Conservation (phyloP, 1,140 invertebrate species). For the Bombus waltoni region DNA sequence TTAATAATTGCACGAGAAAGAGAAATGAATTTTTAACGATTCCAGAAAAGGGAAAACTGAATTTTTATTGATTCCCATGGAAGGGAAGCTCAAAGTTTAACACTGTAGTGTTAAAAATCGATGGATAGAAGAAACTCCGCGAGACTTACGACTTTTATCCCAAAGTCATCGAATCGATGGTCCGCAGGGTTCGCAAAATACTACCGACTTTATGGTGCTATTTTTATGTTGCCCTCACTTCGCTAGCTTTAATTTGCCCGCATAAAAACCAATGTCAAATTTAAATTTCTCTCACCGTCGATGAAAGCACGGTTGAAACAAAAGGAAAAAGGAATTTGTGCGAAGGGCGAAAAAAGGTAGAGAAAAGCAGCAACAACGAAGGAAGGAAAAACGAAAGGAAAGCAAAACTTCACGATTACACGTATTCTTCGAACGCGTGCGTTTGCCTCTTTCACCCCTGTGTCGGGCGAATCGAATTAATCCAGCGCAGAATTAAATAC, state of each 20-base stretch:
- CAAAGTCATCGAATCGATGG: neutral
- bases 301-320: neutral
- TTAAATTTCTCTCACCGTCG: slow-evolving; percentile 14
- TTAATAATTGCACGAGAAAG: too few species aligned
- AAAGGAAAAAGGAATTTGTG: neutral
- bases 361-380: neutral
- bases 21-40: too few species aligned
- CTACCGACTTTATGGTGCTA: slow-evolving; percentile 51
- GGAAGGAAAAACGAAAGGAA: too few species aligned
- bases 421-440: slow-evolving; percentile 2
- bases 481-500: slow-evolving; percentile 35
- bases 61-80: too few species aligned
- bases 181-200: slow-evolving; percentile 29
- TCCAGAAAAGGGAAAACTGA: too few species aligned
- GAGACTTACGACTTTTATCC: neutral
- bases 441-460: neutral
- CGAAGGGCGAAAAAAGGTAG: too few species aligned
- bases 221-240: slow-evolving; percentile 56
- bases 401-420: slow-evolving; percentile 11
- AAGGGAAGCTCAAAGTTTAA: too few species aligned
- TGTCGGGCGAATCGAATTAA: slow-evolving; percentile 33
- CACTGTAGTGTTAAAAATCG: too few species aligned
- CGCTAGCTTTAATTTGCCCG: slow-evolving; percentile 47
- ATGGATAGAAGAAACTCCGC: neutral
- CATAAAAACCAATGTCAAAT: slow-evolving; percentile 47